Percentiles rank a stretch among this genome's conserved stretches.
Conservation (phyloP, 2,888 invertebrate species). For the Erpobdella octoculata region DNA sequence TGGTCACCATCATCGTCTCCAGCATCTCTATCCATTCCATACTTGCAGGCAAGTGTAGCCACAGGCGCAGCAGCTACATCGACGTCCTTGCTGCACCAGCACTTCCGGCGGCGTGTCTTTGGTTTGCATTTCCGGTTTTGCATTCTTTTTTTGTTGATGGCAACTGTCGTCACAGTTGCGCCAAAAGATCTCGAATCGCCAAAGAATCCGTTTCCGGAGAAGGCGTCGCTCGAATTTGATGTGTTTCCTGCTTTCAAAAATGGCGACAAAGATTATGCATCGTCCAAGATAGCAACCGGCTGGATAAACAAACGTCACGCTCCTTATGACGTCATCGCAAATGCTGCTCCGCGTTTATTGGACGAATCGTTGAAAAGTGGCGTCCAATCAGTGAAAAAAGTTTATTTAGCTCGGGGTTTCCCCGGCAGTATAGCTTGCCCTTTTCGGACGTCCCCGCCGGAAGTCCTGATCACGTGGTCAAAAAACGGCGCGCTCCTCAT, state of each 20-base stretch:
- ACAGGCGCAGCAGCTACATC: not conserved
- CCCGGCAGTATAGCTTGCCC: not conserved
- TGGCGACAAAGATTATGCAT: not conserved
- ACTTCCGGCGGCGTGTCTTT: not conserved
- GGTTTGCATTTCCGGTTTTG: not conserved
- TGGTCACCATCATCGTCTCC: not conserved
- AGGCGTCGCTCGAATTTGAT: not conserved
- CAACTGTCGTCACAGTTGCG: not conserved
- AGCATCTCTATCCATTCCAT: no score
- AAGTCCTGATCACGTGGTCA: slow-evolving; percentile 23
- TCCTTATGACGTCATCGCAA: not conserved
- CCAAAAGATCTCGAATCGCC: not conserved
- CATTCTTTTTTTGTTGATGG: not conserved
- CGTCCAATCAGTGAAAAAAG: not conserved
- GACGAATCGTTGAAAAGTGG: not conserved
- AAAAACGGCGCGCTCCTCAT: not conserved
- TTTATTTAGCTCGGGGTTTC: not conserved
- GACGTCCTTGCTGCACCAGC: not conserved
- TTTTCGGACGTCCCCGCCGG: slow-evolving; percentile 14
- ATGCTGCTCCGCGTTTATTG: not conserved
- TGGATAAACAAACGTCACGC: not conserved
- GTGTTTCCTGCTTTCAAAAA: not conserved
- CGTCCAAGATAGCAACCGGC: not conserved
- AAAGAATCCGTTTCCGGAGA: not conserved
- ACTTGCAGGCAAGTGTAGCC: not conserved